Conservation (phyloP, 2,888 invertebrate species). For the Drosophila greeni region DNA sequence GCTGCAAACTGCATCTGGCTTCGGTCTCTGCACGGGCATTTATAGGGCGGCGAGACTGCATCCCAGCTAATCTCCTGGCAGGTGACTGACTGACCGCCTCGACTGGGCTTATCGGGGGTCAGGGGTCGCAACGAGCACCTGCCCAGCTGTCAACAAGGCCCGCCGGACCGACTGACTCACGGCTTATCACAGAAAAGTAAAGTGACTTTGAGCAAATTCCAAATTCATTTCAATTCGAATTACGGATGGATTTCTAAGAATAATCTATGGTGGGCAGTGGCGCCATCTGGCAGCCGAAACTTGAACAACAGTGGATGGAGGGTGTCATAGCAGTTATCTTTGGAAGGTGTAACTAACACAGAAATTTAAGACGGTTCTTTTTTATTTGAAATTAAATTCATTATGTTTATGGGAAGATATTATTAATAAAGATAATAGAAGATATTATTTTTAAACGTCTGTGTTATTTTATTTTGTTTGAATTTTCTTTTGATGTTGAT, state of each 20-base stretch:
- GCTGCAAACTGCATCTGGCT: conserved; percentile 50
- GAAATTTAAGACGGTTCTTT: too few relatives aligned
- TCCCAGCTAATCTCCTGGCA: background rate
- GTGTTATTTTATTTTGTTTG: too few relatives aligned
- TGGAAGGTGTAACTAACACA: too few relatives aligned
- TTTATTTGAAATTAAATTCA: too few relatives aligned
- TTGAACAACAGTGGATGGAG: too few relatives aligned
- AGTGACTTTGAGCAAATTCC: conserved; percentile 14
- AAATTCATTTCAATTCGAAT: background rate
- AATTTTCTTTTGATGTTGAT: too few relatives aligned
- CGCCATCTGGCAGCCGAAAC: conserved; percentile 1
- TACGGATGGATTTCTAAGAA: background rate
- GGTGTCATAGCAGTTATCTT: background rate
- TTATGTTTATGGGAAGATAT: too few relatives aligned
- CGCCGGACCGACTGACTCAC: conserved; percentile 11
- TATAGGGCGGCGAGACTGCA: conserved; percentile 40
- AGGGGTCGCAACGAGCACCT: conserved; percentile 28
- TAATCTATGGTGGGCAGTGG: background rate
- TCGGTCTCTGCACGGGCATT: conserved; percentile 40
- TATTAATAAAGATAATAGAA: too few relatives aligned
- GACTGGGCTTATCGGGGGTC: conserved; percentile 52
- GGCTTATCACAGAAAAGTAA: conserved; percentile 25
- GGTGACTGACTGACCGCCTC: conserved; percentile 41
- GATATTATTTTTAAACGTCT: too few relatives aligned
- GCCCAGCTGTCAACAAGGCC: conserved; percentile 7